Evolutionary conservation across 2,888 invertebrate genomes (phyloP), one percentile per base, ranked within the genome.

Genomic region (Proisotoma minuta): DNA sequence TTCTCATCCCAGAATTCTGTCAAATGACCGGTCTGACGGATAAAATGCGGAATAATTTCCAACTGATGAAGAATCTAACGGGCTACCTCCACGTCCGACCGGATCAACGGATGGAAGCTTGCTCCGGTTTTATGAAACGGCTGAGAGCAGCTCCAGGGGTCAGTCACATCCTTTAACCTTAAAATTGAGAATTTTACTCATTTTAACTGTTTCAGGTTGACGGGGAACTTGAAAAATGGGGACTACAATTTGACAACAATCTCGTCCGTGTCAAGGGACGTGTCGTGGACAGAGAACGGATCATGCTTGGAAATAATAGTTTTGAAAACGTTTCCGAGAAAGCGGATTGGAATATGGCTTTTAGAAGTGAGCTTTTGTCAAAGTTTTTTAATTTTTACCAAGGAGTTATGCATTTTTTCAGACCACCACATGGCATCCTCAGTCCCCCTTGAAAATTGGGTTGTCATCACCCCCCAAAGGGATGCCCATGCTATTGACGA

Each of bases 21-120:
- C 88, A 85, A 75, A 78, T 95, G 75, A 93, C 96, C 0, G 97
- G 96, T 0, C 78, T 97, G 1, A 88, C 89, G 0, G 95, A 97
- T 73, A 84, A 84, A 40, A 87, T 95, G 81, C 81, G 91, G 1
- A 80, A 79, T 23, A 89, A 97, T 79, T 88, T 87, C 76, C 83
- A 83, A 72, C 82, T 95, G 0, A 95, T 96, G 92, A 87, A 87
- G 75, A 89, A 89, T 67, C 84, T 94, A 0, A 87, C 87, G 0
- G 80, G 81, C 0, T 86, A 88, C 74, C 94, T 95, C 0, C 82
- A 89, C 63, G 84, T 95, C 8, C 84, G 86, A 0, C 97, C 97
- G 0, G 84, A 85, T 60, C 87, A 88, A 75, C 81, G 96, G 1
- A 81, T 87, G 52, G 75, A 81, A 0, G 85, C 88, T 0, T 81